Evolutionary conservation across 2,113 vertebrate species (phyloP).

Genomic region (Muntiacus reevesi): DNA sequence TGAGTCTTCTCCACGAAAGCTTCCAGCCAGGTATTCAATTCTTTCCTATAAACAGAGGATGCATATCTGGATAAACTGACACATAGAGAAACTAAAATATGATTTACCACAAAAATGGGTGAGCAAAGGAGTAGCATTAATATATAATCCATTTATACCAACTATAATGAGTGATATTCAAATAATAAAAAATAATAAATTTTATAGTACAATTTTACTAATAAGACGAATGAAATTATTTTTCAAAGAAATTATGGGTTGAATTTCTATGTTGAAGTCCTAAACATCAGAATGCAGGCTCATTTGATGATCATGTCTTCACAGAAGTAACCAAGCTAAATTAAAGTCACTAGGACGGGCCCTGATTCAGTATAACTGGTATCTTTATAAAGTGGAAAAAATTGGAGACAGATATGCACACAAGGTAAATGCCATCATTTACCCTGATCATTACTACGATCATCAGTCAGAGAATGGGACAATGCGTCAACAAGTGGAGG

Average conservation of each 20-base stretch:
- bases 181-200: background rate
- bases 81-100: background rate
- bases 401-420: background rate
- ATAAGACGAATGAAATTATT: background rate
- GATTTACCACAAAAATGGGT: background rate
- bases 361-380: background rate
- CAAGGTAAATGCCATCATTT: background rate
- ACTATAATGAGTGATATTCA: background rate
- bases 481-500: background rate
- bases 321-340: background rate
- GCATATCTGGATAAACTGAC: background rate
- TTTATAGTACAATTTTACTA: background rate
- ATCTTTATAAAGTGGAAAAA: background rate
- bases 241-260: background rate
- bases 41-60: background rate
- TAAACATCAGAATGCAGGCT: background rate
- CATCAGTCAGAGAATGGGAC: background rate
- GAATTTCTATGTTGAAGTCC: background rate
- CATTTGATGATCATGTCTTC: background rate
- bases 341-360: background rate
- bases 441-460: background rate
- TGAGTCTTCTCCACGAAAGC: background rate
- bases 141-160: background rate
- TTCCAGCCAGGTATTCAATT: background rate
- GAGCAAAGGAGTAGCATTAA: background rate